Evolutionary conservation across 2,797 vertebrate species (phyloP).

Genomic region (Oreortyx pictus): DNA sequence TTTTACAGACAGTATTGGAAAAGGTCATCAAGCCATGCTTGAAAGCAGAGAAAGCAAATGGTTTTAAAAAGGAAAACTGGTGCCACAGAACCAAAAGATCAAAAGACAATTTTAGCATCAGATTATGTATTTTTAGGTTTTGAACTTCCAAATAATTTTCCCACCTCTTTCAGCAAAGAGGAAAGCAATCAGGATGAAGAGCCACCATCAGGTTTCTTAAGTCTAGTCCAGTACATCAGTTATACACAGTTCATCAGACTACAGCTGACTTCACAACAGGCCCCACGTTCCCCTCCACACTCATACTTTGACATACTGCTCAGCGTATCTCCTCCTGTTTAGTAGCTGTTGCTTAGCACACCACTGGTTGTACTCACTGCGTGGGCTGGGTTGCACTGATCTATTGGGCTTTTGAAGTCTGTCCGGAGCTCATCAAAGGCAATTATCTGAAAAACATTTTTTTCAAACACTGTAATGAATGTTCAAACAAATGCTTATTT

Average conservation of each 20-base stretch:
- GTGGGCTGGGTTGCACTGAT: constrained; percentile 96
- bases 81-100: not conserved
- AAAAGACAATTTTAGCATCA: not conserved
- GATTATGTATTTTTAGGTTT: not conserved
- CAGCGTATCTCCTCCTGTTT: not conserved
- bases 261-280: not conserved
- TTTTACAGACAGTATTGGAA: not conserved
- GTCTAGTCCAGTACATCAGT: not conserved
- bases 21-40: not conserved
- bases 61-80: not conserved
- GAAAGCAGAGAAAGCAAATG: not conserved
- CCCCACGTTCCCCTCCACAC: not conserved
- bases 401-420: constrained; percentile 97
- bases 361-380: constrained; percentile 83
- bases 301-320: not conserved
- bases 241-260: not conserved
- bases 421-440: constrained; percentile 97
- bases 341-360: not conserved
- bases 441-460: constrained; percentile 88
- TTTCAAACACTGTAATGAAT: constrained; percentile 10
- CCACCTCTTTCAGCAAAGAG: not conserved
- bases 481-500: not conserved
- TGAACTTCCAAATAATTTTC: not conserved
- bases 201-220: not conserved
- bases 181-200: not conserved